Evolutionary conservation across 2,888 invertebrate species (phyloP), one percentile per base, ranked within the genome.

Genomic region (Hofmannophila pseudospretella): DNA sequence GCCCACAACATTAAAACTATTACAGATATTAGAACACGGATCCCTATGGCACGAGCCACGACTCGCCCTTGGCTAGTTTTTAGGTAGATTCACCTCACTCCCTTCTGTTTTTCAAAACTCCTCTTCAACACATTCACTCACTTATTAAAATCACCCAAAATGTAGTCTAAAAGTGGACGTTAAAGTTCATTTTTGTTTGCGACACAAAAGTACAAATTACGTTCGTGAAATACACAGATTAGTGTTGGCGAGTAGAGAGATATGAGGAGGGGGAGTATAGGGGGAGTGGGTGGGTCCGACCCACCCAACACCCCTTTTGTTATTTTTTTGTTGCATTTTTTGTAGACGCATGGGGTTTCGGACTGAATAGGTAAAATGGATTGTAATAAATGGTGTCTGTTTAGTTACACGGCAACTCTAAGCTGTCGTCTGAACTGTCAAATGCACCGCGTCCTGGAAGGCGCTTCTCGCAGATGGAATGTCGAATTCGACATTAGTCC

Each of bases 11-110:
- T n/a, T n/a, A n/a, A n/a, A n/a, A n/a, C n/a, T n/a, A n/a, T n/a
- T n/a, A n/a, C n/a, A n/a, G n/a, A n/a, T n/a, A n/a, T n/a, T n/a
- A n/a, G n/a, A n/a, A n/a, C n/a, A n/a, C n/a, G n/a, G n/a, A n/a
- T n/a, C n/a, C n/a, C n/a, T n/a, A n/a, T n/a, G n/a, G n/a, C n/a
- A n/a, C n/a, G n/a, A n/a, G n/a, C n/a, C n/a, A n/a, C n/a, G n/a
- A n/a, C n/a, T n/a, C n/a, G n/a, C n/a, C n/a, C n/a, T 82, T 85
- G 80, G 81, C 75, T 78, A 85, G 81, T 85, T 86, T 86, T 86
- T 85, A 82, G 85, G 81, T 79, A 65, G 70, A 71, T 70, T 66
- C 59, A 69, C 67, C 78, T 77, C 76, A 71, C 66, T 73, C 79
- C 78, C 79, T 77, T 65, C 58, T 68, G 66, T 73, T 77, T 76